phyloP scores from a whole-genome alignment of 2,113 vertebrate genomes.

The Orientallactaga bullata region DNA sequence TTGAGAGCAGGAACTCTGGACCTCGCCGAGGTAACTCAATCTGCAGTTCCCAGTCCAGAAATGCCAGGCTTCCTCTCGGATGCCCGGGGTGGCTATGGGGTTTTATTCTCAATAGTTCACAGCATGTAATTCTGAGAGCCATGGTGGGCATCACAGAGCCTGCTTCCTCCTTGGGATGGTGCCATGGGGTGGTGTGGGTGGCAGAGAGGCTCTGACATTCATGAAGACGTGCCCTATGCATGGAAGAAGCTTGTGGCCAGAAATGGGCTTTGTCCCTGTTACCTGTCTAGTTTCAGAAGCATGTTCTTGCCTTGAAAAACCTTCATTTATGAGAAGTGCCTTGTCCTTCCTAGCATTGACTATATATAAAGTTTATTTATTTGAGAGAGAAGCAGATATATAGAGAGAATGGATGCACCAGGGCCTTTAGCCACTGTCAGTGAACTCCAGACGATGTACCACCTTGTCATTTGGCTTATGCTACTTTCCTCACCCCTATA shows the following conservation, averaged over 20 bases:
- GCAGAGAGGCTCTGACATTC: rapidly evolving
- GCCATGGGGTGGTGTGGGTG: background rate
- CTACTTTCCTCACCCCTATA: too few relatives aligned
- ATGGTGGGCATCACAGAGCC: rapidly evolving
- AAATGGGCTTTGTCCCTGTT: background rate
- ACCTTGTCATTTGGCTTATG: too few relatives aligned
- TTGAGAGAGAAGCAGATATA: too few relatives aligned
- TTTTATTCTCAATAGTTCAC: constrained; percentile 26
- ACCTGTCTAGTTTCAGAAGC: background rate
- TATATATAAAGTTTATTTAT: background rate
- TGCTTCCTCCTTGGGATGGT: background rate
- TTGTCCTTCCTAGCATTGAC: background rate
- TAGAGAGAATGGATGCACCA: too few relatives aligned
- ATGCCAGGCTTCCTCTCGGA: constrained; percentile 46
- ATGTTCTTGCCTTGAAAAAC: background rate
- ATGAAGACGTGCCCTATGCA: rapidly evolving
- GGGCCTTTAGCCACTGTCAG: too few relatives aligned
- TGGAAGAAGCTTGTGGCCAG: background rate
- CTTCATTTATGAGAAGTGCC: background rate
- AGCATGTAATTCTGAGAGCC: background rate
- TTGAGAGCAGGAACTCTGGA: background rate
- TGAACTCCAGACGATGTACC: too few relatives aligned
- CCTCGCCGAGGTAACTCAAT: background rate
- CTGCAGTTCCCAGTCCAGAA: constrained; percentile 47
- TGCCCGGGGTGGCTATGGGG: background rate